phyloP scores from a whole-genome alignment of 2,888 invertebrate genomes.

The Cataglyphis cursor region DNA sequence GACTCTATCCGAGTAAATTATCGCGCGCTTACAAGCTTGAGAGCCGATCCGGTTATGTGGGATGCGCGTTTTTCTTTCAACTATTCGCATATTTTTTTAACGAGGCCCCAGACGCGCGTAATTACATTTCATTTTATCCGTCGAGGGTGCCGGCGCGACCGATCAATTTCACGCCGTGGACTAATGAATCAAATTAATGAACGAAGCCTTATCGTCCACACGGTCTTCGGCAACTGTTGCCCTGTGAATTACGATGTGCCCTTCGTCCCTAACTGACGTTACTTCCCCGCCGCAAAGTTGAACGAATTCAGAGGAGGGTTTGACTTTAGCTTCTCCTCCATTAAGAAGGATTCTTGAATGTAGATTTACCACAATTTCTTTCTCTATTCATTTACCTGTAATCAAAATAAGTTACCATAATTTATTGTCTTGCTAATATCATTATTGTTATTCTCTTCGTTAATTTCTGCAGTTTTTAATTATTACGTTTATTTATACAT shows the following conservation, averaged over 20 bases:
- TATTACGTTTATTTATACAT: background rate
- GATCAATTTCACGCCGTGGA: slow-evolving; percentile 50
- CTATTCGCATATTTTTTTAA: slow-evolving; percentile 52
- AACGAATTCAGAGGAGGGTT: background rate
- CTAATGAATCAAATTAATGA: slow-evolving; percentile 66
- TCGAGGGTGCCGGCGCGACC: slow-evolving; percentile 23
- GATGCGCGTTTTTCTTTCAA: slow-evolving; percentile 43
- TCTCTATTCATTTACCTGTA: background rate
- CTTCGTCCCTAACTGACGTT: slow-evolving; percentile 29
- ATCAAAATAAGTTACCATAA: background rate
- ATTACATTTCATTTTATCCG: slow-evolving; percentile 56
- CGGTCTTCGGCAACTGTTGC: slow-evolving; percentile 61
- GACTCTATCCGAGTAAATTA: slow-evolving; percentile 32
- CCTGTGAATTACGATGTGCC: slow-evolving; percentile 46
- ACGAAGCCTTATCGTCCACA: slow-evolving; percentile 61
- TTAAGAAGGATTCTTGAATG: slow-evolving; percentile 2
- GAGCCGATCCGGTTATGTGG: background rate
- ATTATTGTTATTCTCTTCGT: background rate
- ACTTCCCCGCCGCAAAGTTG: slow-evolving; percentile 27
- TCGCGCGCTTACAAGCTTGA: slow-evolving; percentile 8
- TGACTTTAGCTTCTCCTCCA: slow-evolving; percentile 15
- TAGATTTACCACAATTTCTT: slow-evolving; percentile 8
- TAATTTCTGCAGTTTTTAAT: background rate
- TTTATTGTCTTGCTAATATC: background rate
- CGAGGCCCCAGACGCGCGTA: slow-evolving; percentile 40